Evolutionary conservation across 2,888 invertebrate species (phyloP), one percentile per base, ranked within the genome.

Genomic region (Leucophenga maculata): DNA sequence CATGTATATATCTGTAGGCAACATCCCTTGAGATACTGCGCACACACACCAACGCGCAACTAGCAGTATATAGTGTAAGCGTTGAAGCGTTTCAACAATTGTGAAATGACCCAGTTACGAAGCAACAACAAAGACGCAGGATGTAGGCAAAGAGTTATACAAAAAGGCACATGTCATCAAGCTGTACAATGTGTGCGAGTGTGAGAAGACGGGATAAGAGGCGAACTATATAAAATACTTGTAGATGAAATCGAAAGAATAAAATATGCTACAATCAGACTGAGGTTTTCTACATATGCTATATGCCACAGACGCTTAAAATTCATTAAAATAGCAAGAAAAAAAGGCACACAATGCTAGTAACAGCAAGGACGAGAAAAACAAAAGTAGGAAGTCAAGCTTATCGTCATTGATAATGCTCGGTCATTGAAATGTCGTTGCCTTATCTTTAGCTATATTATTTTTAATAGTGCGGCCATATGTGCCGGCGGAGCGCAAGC

Each of bases 101-200:
- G 81, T 81, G 76, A 82, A 79, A 77, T 80, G 80, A 80, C 80
- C 80, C 81, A 80, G 80, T 80, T 80, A 82, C 81, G 78, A 79
- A 79, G 79, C 82, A 82, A 80, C 82, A 50, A 13, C 48, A 22
- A 32, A 46, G 31, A 48, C 64, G 18, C 50, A 50, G 11, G 8
- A 50, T 18, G 13, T 4, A 11, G 50, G 82, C 76, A 80, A 73
- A 82, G 79, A 39, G 39, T 8, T 39, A 8, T 39, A 39, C 1
- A 39, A n/a, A 39, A 39, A 39, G 82, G 77, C 82, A 78, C 78
- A 74, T 76, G 39, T n/a, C 50, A 18, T 14, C 16, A 18, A n/a
- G 50, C n/a, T 80, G 82, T 70, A 68, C 65, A 67, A n/a, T n/a
- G n/a, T n/a, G n/a, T n/a, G n/a, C n/a, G n/a, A n/a, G 75, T 75